Conservation (phyloP, 1,140 invertebrate species). For the Dreissena rostriformis region DNA sequence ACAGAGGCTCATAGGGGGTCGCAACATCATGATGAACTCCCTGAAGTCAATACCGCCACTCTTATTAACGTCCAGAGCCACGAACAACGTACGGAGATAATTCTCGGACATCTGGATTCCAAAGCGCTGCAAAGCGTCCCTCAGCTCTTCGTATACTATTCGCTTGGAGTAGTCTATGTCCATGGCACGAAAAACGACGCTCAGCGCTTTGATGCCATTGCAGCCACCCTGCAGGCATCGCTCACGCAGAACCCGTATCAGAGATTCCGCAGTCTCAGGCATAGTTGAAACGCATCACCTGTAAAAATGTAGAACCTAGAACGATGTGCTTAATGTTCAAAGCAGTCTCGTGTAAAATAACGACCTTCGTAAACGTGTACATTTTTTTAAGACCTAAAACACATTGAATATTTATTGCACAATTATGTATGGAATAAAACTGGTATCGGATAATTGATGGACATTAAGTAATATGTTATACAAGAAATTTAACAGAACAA, state of each 20-base stretch:
- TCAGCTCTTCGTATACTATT: constrained; percentile 69
- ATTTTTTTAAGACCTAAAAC: too few species aligned
- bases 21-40: constrained; percentile 65
- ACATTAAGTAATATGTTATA: too few species aligned
- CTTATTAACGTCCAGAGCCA: constrained; percentile 61
- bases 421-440: too few species aligned
- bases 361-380: too few species aligned
- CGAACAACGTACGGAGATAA: constrained; percentile 59
- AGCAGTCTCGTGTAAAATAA: too few species aligned
- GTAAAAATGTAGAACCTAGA: too few species aligned
- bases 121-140: constrained; percentile 53
- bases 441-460: too few species aligned
- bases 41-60: constrained; percentile 65
- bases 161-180: constrained; percentile 75
- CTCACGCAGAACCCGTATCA: constrained; percentile 44
- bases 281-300: neutral
- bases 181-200: constrained; percentile 69
- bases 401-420: too few species aligned
- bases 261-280: constrained; percentile 29
- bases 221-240: constrained; percentile 63
- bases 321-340: too few species aligned
- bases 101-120: constrained; percentile 57
- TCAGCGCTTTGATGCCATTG: constrained; percentile 70
- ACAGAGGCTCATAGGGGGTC: constrained; percentile 90
- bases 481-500: too few species aligned